phyloP scores from a whole-genome alignment of 2,113 vertebrate species.

The Alexandromys fortis region DNA sequence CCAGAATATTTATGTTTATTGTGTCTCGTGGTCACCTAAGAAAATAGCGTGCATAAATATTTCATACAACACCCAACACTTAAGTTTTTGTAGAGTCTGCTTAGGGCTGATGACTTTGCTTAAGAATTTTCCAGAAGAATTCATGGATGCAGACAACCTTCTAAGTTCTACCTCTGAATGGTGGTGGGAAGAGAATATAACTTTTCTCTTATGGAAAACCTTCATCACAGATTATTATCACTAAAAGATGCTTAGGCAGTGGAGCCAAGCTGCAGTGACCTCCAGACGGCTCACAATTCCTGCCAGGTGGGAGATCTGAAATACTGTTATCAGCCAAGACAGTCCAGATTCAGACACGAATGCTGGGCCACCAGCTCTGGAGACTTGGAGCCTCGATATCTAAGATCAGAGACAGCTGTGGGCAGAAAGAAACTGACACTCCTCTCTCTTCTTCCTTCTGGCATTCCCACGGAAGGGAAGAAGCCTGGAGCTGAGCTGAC shows the following conservation, averaged over 20 bases:
- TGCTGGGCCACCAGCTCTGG: neutral
- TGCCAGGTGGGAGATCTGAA: neutral
- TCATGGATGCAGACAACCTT: neutral
- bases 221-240: neutral
- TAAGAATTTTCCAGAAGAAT: neutral
- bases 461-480: slow-evolving; percentile 76
- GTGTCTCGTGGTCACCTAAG: slow-evolving; percentile 43
- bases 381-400: neutral
- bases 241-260: neutral
- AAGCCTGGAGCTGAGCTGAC: slow-evolving; percentile 50
- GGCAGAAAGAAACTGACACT: neutral
- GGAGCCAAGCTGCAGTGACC: neutral
- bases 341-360: neutral
- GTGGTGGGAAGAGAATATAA: neutral
- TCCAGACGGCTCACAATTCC: neutral
- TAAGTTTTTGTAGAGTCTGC: neutral
- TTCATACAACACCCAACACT: neutral
- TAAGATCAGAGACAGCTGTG: slow-evolving; percentile 53
- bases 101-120: neutral
- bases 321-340: neutral
- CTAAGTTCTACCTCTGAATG: neutral
- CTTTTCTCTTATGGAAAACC: neutral
- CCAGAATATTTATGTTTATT: slow-evolving; percentile 57
- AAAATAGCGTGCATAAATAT: slow-evolving; percentile 29
- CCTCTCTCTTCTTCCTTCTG: neutral